Evolutionary conservation across 2,113 vertebrate species (phyloP).

Genomic region (Clarias gariepinus): DNA sequence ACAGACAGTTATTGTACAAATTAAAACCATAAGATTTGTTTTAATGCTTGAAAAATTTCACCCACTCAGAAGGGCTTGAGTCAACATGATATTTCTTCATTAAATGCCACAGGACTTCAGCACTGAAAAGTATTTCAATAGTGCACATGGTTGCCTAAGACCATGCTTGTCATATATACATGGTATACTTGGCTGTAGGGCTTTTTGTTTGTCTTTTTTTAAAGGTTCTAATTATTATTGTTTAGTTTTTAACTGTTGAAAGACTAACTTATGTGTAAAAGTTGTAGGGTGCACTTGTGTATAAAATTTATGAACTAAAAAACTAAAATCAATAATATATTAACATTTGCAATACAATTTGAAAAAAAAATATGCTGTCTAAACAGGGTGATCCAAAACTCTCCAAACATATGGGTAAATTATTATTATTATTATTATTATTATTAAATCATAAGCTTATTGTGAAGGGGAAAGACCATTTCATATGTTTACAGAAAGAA

Average conservation of each 20-base stretch:
- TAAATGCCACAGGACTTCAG: background rate
- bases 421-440: no score
- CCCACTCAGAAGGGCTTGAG: background rate
- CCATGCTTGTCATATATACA: background rate
- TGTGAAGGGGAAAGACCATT: no score
- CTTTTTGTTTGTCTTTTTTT: background rate
- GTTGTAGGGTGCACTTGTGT: no score
- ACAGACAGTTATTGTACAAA: background rate
- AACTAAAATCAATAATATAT: background rate
- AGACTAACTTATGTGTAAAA: no score
- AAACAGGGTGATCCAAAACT: background rate
- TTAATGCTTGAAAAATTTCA: background rate
- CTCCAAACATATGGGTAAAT: no score
- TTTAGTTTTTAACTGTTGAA: no score
- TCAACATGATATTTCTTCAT: background rate
- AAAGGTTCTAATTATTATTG: background rate
- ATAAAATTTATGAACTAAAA: background rate
- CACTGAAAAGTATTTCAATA: background rate
- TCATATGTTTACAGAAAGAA: no score
- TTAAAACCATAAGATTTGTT: background rate
- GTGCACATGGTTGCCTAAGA: background rate
- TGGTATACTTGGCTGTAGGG: background rate
- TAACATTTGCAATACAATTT: background rate
- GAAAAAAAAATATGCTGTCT: background rate
- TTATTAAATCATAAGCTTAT: no score